Percentiles rank a stretch among this genome's conserved stretches.
Conservation (phyloP, 2,113 vertebrate genomes). For the Callithrix jacchus region DNA sequence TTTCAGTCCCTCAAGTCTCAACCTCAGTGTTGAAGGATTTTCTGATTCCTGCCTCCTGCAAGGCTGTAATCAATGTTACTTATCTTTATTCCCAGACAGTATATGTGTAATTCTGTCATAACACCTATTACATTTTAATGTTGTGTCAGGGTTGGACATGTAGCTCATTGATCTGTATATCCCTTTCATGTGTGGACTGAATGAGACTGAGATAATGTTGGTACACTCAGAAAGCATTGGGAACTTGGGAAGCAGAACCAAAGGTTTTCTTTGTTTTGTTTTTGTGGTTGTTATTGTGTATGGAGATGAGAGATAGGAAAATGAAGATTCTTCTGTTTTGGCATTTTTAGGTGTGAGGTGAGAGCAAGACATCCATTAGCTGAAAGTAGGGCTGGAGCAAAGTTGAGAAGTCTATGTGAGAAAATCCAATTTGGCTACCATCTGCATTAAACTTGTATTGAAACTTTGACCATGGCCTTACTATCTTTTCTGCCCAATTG, state of each 20-base stretch:
- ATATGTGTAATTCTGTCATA: neutral
- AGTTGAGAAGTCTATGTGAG: neutral
- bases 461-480: neutral
- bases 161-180: neutral
- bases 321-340: neutral
- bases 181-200: neutral
- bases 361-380: neutral
- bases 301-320: neutral
- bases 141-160: neutral
- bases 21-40: neutral
- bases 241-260: neutral
- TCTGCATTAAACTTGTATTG: neutral
- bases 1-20: neutral
- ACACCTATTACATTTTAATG: neutral
- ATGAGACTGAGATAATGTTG: neutral
- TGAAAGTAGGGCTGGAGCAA: neutral
- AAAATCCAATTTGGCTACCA: neutral
- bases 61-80: neutral
- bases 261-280: neutral
- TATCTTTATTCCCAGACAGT: neutral
- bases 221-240: neutral
- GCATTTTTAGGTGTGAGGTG: neutral
- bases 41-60: neutral
- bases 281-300: neutral
- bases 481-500: neutral